These are phyloP conservation scores for Batillaria attramentaria DNA, from an alignment of 1,140 invertebrate species.

Conservation along the genomic window DNA sequence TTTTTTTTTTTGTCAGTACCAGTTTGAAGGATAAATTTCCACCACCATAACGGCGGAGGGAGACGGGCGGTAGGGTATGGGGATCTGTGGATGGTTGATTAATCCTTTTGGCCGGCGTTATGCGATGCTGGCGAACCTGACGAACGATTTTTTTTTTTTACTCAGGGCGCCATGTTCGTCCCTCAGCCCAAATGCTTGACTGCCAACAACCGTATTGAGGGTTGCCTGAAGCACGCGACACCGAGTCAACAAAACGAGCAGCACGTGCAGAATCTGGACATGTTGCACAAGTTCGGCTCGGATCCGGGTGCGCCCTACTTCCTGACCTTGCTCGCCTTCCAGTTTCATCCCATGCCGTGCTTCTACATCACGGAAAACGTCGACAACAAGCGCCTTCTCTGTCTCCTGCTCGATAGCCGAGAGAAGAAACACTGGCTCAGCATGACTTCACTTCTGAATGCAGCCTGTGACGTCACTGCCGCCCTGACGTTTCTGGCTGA, in stretches of 20 bases:
- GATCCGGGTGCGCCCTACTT: neutral
- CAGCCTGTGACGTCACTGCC: neutral
- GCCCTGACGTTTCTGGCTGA: neutral
- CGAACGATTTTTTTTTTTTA: too few relatives aligned
- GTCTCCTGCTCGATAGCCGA: neutral
- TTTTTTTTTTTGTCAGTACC: too few relatives aligned
- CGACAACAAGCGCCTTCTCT: neutral
- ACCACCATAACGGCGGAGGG: too few relatives aligned
- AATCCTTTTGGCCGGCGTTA: too few relatives aligned
- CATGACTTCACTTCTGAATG: neutral
- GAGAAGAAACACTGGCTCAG: neutral
- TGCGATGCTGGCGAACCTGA: too few relatives aligned
- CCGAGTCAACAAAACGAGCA: neutral
- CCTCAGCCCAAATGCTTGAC: constrained; percentile 6
- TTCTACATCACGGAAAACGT: neutral
- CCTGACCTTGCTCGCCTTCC: neutral
- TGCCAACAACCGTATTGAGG: neutral
- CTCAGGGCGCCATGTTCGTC: constrained; percentile 14
- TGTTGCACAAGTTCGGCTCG: neutral
- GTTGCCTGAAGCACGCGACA: neutral
- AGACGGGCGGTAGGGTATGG: too few relatives aligned
- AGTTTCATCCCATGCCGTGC: neutral
- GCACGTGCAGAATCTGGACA: neutral
- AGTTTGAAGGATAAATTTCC: too few relatives aligned
- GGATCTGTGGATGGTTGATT: too few relatives aligned